Evolutionary conservation across 2,888 invertebrate genomes (phyloP).

Genomic region (Drosophila paramelanica): DNA sequence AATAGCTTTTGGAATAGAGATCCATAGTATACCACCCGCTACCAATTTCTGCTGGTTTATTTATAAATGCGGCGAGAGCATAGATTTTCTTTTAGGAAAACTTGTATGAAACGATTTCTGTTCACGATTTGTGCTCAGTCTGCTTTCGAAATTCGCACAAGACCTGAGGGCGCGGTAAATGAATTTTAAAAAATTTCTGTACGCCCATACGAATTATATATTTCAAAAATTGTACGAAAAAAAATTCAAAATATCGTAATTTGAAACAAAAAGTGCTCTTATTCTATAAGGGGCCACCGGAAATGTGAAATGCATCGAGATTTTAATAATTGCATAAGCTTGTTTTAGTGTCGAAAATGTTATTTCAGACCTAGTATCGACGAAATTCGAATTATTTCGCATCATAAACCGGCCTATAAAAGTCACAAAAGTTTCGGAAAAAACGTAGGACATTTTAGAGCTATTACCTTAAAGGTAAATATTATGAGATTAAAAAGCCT

Average conservation of each 20-base stretch:
- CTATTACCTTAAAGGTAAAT: conserved; percentile 57
- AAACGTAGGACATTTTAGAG: conserved; percentile 20
- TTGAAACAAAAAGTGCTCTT: conserved; percentile 16
- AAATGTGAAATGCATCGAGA: conserved; percentile 45
- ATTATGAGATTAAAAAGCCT: background rate
- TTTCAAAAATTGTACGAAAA: conserved; percentile 40
- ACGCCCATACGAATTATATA: conserved; percentile 25
- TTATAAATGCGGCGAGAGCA: conserved; percentile 13
- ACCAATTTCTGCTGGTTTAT: conserved; percentile 6
- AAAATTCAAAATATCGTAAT: conserved; percentile 27
- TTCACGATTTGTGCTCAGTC: conserved; percentile 56
- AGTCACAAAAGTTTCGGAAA: background rate
- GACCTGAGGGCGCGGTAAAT: conserved; percentile 64
- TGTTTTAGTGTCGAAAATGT: conserved; percentile 35
- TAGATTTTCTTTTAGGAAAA: conserved; percentile 3
- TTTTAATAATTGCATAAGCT: conserved; percentile 59
- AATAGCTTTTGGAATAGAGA: background rate
- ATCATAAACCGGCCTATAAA: conserved; percentile 14
- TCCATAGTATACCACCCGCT: too few species aligned
- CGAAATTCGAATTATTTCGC: background rate
- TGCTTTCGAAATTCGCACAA: conserved; percentile 77
- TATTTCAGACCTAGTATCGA: conserved; percentile 10
- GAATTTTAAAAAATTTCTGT: conserved; percentile 25
- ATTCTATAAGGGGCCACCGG: conserved; percentile 31
- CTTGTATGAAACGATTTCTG: conserved; percentile 27